Base-by-base conservation (phyloP, 2,888 invertebrate genomes). In the Drosophila aldrichi region DNA sequence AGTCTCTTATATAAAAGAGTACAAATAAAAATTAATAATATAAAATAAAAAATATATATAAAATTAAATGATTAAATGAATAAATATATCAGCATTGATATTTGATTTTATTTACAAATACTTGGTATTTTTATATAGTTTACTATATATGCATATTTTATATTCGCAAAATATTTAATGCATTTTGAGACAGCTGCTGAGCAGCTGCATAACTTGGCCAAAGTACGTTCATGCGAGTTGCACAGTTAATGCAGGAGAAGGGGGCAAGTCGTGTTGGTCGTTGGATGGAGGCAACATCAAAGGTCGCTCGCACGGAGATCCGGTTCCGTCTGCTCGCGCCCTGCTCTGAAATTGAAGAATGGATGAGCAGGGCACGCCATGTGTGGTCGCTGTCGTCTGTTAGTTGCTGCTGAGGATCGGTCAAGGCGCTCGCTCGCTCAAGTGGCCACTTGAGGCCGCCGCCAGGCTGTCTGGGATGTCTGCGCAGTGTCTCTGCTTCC, bases 371-470 rank as follows among this genome's bases (percentile, higher is more conserved):
- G 14, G 40, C 20, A 10, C 73, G 18, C 41, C 68, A 70, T 73
- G 81, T 83, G 83, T 86, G 82, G 87, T 78, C 72, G 65, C 14
- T 43, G 16, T 16, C 5, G 61, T 12, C n/a, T 29, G 57, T 25
- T 18, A 7, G 32, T 32, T 8, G 6, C 5, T 3, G 9, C 20
- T 18, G 18, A n/a, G 54, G 66, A 66, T 61, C 48, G 46, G 46
- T 29, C 12, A 43, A 32, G 48, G 32, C 14, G 25, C 49, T 29
- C 8, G 25, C 49, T 29, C 8, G 12, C 18, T 84, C 72, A 80
- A 82, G 80, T 85, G 80, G 82, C 54, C 87, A 89, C 88, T 87
- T 87, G 74, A 86, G 56, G 78, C 79, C 90, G 78, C 79, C 81
- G 90, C 87, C 90, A 90, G 73, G 69, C 70, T 78, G 89, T 90